A percentile compares a stretch with the other conserved stretches of the same genome.
These are phyloP conservation scores for Orthonyx spaldingii DNA, from an alignment of 2,113 vertebrate species.

Conservation along the genomic window DNA sequence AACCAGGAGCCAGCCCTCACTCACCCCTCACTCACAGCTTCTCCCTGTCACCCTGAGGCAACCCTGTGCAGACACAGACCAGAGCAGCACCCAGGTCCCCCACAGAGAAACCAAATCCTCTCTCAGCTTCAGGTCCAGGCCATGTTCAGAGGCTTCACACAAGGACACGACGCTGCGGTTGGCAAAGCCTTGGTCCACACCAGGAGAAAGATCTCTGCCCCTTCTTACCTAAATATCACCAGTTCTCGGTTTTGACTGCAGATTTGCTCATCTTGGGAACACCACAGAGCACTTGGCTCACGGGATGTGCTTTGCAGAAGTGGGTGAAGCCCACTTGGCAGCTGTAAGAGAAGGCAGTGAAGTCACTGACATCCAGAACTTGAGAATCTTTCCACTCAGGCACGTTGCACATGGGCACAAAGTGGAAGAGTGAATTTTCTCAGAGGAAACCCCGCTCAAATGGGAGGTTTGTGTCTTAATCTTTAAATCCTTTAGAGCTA, in stretches of 20 bases:
- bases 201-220: background rate
- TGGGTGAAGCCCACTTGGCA: background rate
- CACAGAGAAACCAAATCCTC: background rate
- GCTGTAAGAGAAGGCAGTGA: background rate
- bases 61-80: background rate
- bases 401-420: rapidly evolving
- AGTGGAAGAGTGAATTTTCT: background rate
- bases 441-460: background rate
- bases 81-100: background rate
- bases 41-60: background rate
- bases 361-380: background rate
- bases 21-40: background rate
- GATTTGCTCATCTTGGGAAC: background rate
- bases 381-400: background rate
- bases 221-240: background rate
- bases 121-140: background rate
- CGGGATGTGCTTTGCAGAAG: background rate
- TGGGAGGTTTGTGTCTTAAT: background rate
- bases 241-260: background rate
- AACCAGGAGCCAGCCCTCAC: background rate
- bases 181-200: background rate
- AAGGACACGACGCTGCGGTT: background rate
- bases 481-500: background rate
- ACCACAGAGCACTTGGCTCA: background rate
- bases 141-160: background rate